Evolutionary conservation across 2,113 vertebrate species (phyloP).

Genomic region (Puffinus mauretanicus): DNA sequence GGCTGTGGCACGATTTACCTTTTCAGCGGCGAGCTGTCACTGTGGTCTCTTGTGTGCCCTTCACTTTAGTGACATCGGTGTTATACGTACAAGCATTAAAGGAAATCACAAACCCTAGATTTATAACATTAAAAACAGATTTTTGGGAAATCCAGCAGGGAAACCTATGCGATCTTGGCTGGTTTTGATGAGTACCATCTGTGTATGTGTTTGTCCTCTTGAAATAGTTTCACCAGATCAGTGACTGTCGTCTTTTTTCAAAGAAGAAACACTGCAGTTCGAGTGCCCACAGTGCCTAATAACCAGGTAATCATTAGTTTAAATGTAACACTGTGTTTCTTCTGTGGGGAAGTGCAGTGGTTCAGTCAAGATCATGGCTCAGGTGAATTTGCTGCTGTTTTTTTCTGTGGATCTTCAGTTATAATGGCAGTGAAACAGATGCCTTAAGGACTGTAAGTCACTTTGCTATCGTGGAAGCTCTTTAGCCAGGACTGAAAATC

Average conservation of each 20-base stretch:
- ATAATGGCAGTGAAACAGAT: neutral
- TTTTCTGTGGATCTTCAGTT: neutral
- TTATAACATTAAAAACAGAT: neutral
- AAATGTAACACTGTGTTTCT: neutral
- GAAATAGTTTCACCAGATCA: neutral
- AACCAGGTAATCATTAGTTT: neutral
- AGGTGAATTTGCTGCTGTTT: neutral
- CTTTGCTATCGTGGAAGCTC: neutral
- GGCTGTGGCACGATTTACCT: accelerated
- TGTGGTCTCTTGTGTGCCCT: neutral
- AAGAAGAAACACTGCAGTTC: neutral
- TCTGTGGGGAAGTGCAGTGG: neutral
- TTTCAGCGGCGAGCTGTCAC: accelerated
- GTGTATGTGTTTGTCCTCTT: neutral
- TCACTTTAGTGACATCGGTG: neutral
- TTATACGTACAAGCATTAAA: accelerated
- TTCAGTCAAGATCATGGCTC: neutral
- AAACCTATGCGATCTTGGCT: neutral
- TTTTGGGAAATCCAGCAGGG: neutral
- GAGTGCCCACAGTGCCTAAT: neutral
- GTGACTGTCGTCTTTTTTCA: neutral
- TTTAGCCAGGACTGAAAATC: neutral
- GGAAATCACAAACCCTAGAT: accelerated
- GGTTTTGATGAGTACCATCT: neutral
- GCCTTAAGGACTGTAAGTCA: neutral